Base-by-base conservation (phyloP, 1,140 invertebrate genomes). In the Trinorchestia longiramus region DNA sequence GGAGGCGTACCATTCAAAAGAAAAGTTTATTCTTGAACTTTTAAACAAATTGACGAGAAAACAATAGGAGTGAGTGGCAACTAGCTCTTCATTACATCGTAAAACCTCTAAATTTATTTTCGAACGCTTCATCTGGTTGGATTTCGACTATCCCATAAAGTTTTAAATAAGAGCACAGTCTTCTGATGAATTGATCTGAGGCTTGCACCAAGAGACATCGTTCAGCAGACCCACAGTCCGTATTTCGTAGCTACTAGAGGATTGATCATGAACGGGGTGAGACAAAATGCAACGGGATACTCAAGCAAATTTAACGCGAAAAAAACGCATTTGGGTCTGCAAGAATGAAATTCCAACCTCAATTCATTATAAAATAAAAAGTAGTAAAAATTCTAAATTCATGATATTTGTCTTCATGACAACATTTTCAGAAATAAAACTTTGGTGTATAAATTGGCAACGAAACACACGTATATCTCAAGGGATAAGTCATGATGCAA, bases 401-500 rank as follows among this genome's bases (percentile, higher is more conserved):
- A 77, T 77, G 62, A 77, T 77, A 36, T 77, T 36, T 11, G 43
- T 91, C 36, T 91, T 42, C 45, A 47, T 0, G 43, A 94, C 45
- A 94, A 23, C 15, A 94, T 47, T 11, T 43, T 43, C 43, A 45
- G 41, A 94, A 94, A 94, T n/a, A 40, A 94, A 94, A 44, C 36
- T 41, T 43, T 40, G 92, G 44, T 94, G 44, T 45, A 94, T 43
- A 45, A 47, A 47, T 8, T 94, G 92, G 43, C 92, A 94, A 94
- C 41, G 92, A 47, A 94, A 94, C 43, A 94, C 92, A 94, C 44
- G 92, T 94, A 94, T 94, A 40, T 94, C 44, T 94, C 92, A 94
- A 94, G 92, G 92, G 92, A 94, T 47, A 94, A 94, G 92, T 94
- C 92, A 94, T 94, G 92, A 94, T 94, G 92, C 92, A 94, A 94